phyloP scores from a whole-genome alignment of 1,140 invertebrate genomes.

The Polypedilum vanderplanki region DNA sequence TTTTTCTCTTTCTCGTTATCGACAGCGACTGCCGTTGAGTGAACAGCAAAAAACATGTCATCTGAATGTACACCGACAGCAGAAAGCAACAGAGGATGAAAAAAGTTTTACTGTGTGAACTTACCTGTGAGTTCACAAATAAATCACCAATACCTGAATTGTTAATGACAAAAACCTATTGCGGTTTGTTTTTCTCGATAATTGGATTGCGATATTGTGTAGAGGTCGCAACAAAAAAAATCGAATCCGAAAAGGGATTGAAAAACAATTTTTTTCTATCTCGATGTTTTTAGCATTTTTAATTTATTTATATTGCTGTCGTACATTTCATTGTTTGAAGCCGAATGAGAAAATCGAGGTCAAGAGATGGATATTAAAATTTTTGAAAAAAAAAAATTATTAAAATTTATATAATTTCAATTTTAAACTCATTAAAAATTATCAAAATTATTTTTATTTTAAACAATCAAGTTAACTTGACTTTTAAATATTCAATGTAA shows the following conservation, averaged over 20 bases:
- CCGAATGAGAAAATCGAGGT: too few relatives aligned
- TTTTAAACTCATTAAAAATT: too few relatives aligned
- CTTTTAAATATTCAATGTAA: too few relatives aligned
- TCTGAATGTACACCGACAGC: background rate
- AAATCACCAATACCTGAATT: constrained; percentile 22
- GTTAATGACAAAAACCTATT: constrained; percentile 25
- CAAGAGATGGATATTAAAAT: too few relatives aligned
- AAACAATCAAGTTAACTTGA: too few relatives aligned
- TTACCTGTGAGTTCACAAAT: constrained; percentile 9
- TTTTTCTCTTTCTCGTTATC: background rate
- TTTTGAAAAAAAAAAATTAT: too few relatives aligned
- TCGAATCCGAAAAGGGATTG: background rate
- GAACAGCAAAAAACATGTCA: constrained; percentile 12
- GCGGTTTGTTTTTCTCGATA: constrained; percentile 20
- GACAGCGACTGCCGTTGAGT: background rate
- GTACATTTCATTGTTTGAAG: too few relatives aligned
- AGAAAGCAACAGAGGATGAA: background rate
- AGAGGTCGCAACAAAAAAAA: background rate
- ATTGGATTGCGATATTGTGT: constrained; percentile 26
- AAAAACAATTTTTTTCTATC: too few relatives aligned
- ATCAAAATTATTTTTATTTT: too few relatives aligned
- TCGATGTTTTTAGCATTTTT: too few relatives aligned
- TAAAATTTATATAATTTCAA: too few relatives aligned
- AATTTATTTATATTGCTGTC: too few relatives aligned
- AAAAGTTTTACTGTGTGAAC: background rate